A percentile compares a stretch with the other conserved stretches of the same genome.
Conservation (phyloP, 1,140 invertebrate species). For the Drosophila oshimai region DNA sequence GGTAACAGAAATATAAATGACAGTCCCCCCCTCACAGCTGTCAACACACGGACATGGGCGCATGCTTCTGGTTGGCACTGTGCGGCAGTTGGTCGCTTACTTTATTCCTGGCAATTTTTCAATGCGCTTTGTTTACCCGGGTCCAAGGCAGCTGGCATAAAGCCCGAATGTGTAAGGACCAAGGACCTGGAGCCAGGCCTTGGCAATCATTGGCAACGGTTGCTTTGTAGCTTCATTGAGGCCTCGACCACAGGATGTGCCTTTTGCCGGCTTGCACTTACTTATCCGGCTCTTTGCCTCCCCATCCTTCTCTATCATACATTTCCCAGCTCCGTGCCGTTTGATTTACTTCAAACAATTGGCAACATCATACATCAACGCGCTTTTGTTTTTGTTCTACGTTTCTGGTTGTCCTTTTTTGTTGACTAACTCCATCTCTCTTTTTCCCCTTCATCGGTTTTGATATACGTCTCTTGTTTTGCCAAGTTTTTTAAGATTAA, state of each 20-base stretch:
- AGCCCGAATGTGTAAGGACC: constrained; percentile 23
- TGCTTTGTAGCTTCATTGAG: constrained; percentile 40
- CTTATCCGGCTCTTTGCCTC: constrained; percentile 40
- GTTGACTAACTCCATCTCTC: constrained; percentile 8
- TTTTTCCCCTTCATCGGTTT: constrained; percentile 4
- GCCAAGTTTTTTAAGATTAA: constrained; percentile 15
- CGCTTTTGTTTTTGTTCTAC: constrained; percentile 46
- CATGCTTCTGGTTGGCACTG: constrained; percentile 33
- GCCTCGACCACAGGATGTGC: constrained; percentile 53
- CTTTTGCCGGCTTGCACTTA: constrained; percentile 53
- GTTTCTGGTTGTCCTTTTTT: constrained; percentile 39
- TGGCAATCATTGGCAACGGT: constrained; percentile 56
- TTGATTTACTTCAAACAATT: constrained; percentile 81
- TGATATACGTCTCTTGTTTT: background rate
- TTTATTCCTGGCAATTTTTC: constrained; percentile 74
- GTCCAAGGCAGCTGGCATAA: constrained; percentile 29
- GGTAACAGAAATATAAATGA: constrained; percentile 66
- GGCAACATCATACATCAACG: constrained; percentile 81
- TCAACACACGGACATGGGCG: constrained; percentile 41
- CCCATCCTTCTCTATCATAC: background rate
- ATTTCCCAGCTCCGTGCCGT: constrained; percentile 39
- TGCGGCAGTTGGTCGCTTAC: constrained; percentile 40
- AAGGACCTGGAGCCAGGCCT: constrained; percentile 12
- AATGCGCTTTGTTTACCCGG: constrained; percentile 66
- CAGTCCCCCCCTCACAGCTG: constrained; percentile 38